These are phyloP conservation scores for Botia almorhae DNA, from an alignment of 2,797 vertebrate species.

Conservation along the genomic window DNA sequence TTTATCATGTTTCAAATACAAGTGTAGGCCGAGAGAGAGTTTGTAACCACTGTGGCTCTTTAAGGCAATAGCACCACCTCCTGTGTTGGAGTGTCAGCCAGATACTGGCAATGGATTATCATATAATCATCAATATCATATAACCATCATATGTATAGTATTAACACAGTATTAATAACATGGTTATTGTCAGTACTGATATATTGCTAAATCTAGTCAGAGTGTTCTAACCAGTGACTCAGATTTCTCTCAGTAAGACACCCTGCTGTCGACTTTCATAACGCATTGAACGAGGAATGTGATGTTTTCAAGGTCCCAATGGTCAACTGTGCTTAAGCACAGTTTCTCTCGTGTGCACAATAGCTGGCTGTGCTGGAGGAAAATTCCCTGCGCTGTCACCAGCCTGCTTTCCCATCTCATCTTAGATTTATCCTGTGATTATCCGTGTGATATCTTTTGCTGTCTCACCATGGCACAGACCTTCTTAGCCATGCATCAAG, in stretches of 20 bases:
- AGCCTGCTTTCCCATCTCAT: conserved; percentile 17
- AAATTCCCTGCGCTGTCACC: conserved; percentile 18
- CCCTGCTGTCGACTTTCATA: conserved; percentile 28
- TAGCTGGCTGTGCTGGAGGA: conserved; percentile 4
- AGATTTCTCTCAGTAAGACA: conserved; percentile 6
- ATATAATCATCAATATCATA: too few relatives aligned
- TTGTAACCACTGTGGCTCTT: too few relatives aligned
- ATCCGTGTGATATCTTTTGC: conserved; percentile 14
- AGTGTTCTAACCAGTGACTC: neutral
- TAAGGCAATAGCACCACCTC: too few relatives aligned
- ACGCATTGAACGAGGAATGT: conserved; percentile 25
- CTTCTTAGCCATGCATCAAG: neutral
- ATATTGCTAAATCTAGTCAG: neutral
- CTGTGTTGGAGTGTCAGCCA: too few relatives aligned
- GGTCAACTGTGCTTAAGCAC: neutral
- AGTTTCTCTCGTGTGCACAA: neutral
- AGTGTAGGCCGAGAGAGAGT: too few relatives aligned
- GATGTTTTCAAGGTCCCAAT: neutral
- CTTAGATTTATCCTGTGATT: conserved; percentile 31
- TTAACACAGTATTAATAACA: too few relatives aligned
- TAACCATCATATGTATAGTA: too few relatives aligned
- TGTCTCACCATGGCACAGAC: neutral
- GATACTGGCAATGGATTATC: too few relatives aligned
- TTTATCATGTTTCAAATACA: too few relatives aligned
- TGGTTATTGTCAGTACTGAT: too few relatives aligned